Conservation (phyloP, 2,797 vertebrate genomes). For the Manis crassicaudata region DNA sequence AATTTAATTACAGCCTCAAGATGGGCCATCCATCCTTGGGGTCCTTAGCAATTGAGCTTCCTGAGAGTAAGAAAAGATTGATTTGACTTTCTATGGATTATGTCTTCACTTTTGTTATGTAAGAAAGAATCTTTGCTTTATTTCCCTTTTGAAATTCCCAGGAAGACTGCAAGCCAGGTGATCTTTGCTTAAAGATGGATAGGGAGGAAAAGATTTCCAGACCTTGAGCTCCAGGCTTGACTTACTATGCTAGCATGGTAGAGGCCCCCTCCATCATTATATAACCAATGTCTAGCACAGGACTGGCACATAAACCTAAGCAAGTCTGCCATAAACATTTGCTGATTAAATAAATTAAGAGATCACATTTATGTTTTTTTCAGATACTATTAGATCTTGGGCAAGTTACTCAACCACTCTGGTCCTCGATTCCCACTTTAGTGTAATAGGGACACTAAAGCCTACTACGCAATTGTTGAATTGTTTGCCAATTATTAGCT, state of each 20-base stretch:
- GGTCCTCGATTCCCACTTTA: background rate
- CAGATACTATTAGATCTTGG: background rate
- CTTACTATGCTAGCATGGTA: accelerated
- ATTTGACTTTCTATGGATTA: background rate
- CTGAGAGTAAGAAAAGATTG: background rate
- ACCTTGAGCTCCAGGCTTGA: background rate
- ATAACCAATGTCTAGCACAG: background rate
- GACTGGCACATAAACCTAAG: no score
- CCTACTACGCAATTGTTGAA: background rate
- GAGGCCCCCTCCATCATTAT: background rate
- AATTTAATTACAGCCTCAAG: conserved; percentile 78
- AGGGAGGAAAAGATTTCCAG: background rate
- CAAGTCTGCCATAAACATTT: background rate
- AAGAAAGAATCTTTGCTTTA: background rate
- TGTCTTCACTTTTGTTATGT: background rate
- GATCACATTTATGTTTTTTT: background rate
- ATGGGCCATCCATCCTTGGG: conserved; percentile 49
- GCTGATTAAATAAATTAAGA: conserved; percentile 1
- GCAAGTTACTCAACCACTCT: background rate
- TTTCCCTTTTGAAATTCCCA: background rate
- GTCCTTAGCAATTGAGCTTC: background rate
- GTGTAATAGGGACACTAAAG: background rate
- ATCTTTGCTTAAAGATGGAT: background rate
- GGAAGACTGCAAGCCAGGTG: background rate
- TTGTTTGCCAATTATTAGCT: background rate